These are phyloP conservation scores for Falco naumanni DNA, from an alignment of 2,797 vertebrate genomes.

Conservation along the genomic window DNA sequence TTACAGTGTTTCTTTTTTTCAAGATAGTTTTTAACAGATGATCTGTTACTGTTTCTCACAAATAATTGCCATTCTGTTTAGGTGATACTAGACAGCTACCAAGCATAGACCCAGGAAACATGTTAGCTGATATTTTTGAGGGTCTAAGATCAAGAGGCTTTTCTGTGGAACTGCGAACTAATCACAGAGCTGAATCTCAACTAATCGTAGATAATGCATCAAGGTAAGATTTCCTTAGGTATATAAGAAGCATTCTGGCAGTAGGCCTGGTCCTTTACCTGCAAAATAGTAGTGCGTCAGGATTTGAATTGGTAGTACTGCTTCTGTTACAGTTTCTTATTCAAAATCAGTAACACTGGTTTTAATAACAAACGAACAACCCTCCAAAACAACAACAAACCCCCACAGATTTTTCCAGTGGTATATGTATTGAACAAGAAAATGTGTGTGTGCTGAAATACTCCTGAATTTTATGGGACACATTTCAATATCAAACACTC, in stretches of 20 bases:
- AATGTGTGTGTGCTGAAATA: background rate
- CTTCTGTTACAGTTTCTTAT: background rate
- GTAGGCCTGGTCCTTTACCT: background rate
- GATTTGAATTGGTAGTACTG: background rate
- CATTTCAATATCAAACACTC: background rate
- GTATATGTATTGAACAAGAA: background rate
- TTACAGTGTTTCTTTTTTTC: background rate
- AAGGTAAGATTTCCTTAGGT: conserved; percentile 71
- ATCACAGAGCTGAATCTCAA: conserved; percentile 85
- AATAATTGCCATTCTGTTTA: conserved; percentile 23
- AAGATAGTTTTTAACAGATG: background rate
- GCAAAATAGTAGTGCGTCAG: background rate
- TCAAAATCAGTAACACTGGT: background rate
- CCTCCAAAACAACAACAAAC: background rate
- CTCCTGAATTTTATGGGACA: background rate
- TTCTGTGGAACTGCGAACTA: conserved; percentile 83
- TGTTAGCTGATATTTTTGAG: conserved; percentile 81
- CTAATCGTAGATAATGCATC: conserved; percentile 85
- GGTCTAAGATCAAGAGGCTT: conserved; percentile 74
- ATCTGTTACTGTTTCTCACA: background rate
- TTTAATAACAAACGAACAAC: background rate
- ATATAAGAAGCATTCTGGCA: background rate
- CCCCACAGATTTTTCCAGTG: background rate
- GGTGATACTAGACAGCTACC: conserved; percentile 87
- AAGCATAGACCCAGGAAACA: conserved; percentile 86